A percentile compares a stretch with the other conserved stretches of the same genome.
phyloP scores from a whole-genome alignment of 2,113 vertebrate genomes.

The Thunnus maccoyii region DNA sequence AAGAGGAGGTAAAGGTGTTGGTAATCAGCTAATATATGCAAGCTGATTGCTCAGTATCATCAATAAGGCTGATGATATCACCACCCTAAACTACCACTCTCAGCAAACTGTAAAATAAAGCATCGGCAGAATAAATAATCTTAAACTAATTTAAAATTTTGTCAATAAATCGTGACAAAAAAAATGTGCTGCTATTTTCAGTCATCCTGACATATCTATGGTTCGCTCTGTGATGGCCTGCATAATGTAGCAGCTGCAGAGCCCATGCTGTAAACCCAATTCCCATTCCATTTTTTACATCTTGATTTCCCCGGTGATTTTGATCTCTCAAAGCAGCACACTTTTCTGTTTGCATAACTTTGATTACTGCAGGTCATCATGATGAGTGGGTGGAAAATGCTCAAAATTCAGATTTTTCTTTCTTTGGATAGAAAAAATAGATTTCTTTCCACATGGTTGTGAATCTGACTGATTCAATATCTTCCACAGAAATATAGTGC shows the following conservation, averaged over 20 bases:
- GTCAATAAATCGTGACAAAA: slow-evolving; percentile 20
- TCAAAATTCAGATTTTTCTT: slow-evolving; percentile 27
- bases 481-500: neutral
- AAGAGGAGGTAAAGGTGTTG: neutral
- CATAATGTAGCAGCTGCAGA: slow-evolving; percentile 59
- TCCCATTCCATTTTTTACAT: slow-evolving; percentile 79
- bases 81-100: neutral
- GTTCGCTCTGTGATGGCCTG: slow-evolving; percentile 42
- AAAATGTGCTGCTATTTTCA: slow-evolving; percentile 22
- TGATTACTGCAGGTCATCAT: slow-evolving; percentile 66
- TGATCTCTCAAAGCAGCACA: slow-evolving; percentile 39
- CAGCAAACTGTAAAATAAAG: neutral
- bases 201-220: slow-evolving; percentile 17
- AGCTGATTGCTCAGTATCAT: too few species aligned
- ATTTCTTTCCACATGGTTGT: neutral
- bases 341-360: slow-evolving; percentile 64
- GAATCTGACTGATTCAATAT: neutral
- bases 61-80: too few species aligned
- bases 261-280: slow-evolving; percentile 61
- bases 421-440: slow-evolving; percentile 1
- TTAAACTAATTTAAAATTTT: neutral
- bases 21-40: neutral
- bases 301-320: slow-evolving; percentile 78
- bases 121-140: neutral
- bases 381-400: slow-evolving; percentile 37